Evolutionary conservation across 2,797 vertebrate genomes (phyloP), one percentile per base, ranked within the genome.

Genomic region (Tenualosa thibaudeaui): DNA sequence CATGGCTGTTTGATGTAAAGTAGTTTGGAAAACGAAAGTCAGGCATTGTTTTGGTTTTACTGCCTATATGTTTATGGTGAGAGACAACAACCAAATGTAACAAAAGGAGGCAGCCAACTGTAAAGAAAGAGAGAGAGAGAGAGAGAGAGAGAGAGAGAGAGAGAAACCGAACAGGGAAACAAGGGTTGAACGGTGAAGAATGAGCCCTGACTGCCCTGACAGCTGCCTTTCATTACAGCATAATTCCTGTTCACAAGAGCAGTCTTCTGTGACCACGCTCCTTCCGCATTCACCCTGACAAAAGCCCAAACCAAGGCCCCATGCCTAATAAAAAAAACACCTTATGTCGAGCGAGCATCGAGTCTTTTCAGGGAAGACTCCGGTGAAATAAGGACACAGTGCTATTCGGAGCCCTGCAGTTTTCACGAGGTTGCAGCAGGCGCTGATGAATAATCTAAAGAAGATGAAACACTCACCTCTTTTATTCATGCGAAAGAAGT

Each of bases 401-500:
- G 13, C 26, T 31, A 13, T 37, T 12, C 12, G 10, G 17, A 31
- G 26, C 13, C 53, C 53, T 56, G 53, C 53, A 3, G 53, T 15
- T 54, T 54, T 2, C 53, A 17, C 53, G 17, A 19, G 53, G 53
- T 17, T 56, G 53, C 53, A 56, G 15, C 53, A 15, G 5, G 5
- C 17, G 53, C 4, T 19, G 50, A 19, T 17, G 53, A 56, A 56
- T 56, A 19, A 56, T 17, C n/a, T 22, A 56, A 17, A 56, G 4
- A 56, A 9, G 12, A 51, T 51, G 50, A 60, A n/a, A 60, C 5
- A 54, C 90, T 82, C 92, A 97, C 96, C 95, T 97, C 92, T 96
- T 86, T 93, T 95, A 89, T 94, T 96, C 94, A 97, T 96, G 89
- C 93, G 93, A 84, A 96, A 94, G 91, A 97, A 93, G 88, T 97